These are phyloP conservation scores for Australoheros scitulus DNA, from an alignment of 2,113 vertebrate species.

Conservation along the genomic window DNA sequence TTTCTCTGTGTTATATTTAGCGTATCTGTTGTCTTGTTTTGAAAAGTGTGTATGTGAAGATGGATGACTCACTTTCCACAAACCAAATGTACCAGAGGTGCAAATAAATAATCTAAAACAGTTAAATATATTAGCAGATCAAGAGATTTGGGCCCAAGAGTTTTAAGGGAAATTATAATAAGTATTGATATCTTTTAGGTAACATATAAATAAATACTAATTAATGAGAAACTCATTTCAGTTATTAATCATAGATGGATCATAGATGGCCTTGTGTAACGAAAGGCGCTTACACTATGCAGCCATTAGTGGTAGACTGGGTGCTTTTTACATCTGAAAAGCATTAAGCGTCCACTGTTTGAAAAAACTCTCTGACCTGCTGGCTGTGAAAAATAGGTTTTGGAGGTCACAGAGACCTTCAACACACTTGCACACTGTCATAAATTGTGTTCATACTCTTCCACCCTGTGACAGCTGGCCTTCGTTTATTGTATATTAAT, in stretches of 20 bases:
- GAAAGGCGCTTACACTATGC: not conserved
- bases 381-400: slow-evolving; percentile 53
- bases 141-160: not conserved
- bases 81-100: not conserved
- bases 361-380: slow-evolving; percentile 19
- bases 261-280: fast-evolving
- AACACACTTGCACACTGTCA: slow-evolving; percentile 39
- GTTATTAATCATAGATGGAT: not conserved
- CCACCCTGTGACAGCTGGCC: not conserved
- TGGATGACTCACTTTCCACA: not conserved
- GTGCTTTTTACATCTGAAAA: slow-evolving; percentile 18
- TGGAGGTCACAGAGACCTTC: slow-evolving; percentile 61
- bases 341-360: slow-evolving; percentile 15
- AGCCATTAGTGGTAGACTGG: not conserved
- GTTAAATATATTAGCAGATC: no score
- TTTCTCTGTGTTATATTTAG: not conserved
- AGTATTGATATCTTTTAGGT: not conserved
- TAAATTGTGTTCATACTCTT: slow-evolving; percentile 17
- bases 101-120: no score
- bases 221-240: not conserved
- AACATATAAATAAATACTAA: not conserved
- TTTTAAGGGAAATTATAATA: not conserved
- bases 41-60: not conserved
- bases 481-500: not conserved
- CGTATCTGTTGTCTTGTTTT: not conserved